Conservation (phyloP, 2,113 vertebrate genomes). For the Chaetodon auriga region DNA sequence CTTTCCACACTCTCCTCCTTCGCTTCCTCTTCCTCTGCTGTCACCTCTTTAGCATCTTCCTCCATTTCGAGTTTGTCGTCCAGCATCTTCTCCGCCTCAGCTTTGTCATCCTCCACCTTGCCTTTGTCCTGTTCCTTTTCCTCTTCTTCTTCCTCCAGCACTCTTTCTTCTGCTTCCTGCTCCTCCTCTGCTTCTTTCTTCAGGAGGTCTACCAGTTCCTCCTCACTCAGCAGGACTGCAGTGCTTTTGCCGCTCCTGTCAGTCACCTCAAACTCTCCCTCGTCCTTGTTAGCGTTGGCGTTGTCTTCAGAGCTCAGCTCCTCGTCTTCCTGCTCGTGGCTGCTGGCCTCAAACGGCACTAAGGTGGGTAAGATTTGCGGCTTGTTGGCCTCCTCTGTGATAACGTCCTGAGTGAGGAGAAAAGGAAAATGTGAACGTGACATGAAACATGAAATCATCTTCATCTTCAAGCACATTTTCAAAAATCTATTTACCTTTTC, state of each 20-base stretch:
- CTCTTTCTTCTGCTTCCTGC: constrained; percentile 55
- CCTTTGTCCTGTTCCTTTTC: constrained; percentile 5
- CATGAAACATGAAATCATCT: background rate
- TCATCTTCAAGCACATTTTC: background rate
- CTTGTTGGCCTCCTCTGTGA: constrained; percentile 65
- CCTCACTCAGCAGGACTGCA: constrained; percentile 79
- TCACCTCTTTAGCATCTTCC: background rate
- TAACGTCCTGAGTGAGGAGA: constrained; percentile 53
- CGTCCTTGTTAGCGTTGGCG: constrained; percentile 38
- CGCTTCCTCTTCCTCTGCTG: constrained; percentile 14
- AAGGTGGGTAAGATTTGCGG: constrained; percentile 71
- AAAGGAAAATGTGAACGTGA: background rate
- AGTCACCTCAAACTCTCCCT: constrained; percentile 30
- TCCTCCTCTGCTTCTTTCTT: constrained; percentile 74
- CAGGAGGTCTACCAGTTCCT: constrained; percentile 75
- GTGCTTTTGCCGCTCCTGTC: constrained; percentile 47
- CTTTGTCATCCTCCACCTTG: constrained; percentile 18
- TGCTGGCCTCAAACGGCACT: constrained; percentile 70
- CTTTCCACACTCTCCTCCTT: constrained; percentile 23
- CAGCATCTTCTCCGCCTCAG: constrained; percentile 1
- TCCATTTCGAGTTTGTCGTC: constrained; percentile 17
- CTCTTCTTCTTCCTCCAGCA: constrained; percentile 50
- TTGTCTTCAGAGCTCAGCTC: constrained; percentile 70
- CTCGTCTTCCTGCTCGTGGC: constrained; percentile 73
- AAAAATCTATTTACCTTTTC: constrained; percentile 69